Percentiles rank a stretch among this genome's conserved stretches.
These are phyloP conservation scores for Xenopus tropicalis DNA, from an alignment of 2,113 vertebrate species.

Conservation along the genomic window DNA sequence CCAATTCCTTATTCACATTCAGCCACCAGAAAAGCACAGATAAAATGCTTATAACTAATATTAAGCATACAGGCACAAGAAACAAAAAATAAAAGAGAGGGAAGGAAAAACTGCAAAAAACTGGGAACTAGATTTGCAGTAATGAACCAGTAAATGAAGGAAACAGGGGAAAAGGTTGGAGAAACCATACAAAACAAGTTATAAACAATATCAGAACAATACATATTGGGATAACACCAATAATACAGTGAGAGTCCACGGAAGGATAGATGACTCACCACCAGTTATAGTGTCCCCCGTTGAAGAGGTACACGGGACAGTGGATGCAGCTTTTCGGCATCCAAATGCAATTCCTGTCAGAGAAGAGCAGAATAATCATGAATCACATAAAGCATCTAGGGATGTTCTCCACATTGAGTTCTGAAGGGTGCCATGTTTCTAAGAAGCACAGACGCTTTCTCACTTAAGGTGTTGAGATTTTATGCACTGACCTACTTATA, in stretches of 20 bases:
- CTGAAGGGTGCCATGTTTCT: not conserved
- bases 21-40: too few relatives aligned
- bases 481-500: not conserved
- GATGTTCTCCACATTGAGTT: not conserved
- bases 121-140: too few relatives aligned
- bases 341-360: slow-evolving; percentile 1
- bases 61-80: too few relatives aligned
- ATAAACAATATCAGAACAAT: not conserved
- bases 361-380: not conserved
- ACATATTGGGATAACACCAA: not conserved
- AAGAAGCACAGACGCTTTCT: not conserved
- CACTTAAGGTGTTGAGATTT: not conserved
- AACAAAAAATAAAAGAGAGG: too few relatives aligned
- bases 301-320: slow-evolving; percentile 1
- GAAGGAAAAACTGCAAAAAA: too few relatives aligned
- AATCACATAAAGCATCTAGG: not conserved
- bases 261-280: slow-evolving; percentile 3
- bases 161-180: too few relatives aligned
- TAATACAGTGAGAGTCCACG: not conserved
- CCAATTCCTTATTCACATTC: too few relatives aligned
- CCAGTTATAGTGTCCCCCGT: not conserved
- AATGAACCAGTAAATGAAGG: too few relatives aligned
- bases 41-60: too few relatives aligned
- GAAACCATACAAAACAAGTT: not conserved
- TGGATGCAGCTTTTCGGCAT: slow-evolving; percentile 5